Percentiles rank a stretch among this genome's conserved stretches.
Conservation (phyloP, 2,113 vertebrate genomes). For the Catagonus wagneri region DNA sequence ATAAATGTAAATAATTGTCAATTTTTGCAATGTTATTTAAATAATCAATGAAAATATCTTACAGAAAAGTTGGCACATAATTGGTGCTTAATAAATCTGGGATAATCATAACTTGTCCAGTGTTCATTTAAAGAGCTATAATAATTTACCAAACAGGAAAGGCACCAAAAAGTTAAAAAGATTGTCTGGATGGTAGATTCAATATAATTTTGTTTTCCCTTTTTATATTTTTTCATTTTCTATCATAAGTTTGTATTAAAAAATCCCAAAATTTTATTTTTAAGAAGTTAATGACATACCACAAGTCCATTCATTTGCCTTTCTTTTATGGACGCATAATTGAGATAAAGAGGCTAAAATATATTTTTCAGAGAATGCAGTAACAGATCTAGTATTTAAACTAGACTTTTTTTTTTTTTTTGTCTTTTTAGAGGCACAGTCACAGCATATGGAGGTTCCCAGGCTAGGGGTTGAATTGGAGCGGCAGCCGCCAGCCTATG, state of each 20-base stretch:
- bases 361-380: not conserved
- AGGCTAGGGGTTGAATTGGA: too few relatives aligned
- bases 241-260: slow-evolving; percentile 57
- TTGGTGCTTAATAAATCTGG: slow-evolving; percentile 50
- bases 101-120: slow-evolving; percentile 56
- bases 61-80: slow-evolving; percentile 47
- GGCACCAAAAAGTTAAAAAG: slow-evolving; percentile 38
- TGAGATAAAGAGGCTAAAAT: slow-evolving; percentile 34
- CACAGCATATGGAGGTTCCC: too few relatives aligned
- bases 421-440: too few relatives aligned
- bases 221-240: slow-evolving; percentile 45
- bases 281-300: slow-evolving; percentile 8
- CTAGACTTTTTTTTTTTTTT: not conserved
- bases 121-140: slow-evolving; percentile 54
- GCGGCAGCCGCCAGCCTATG: too few relatives aligned
- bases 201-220: not conserved
- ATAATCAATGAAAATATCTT: slow-evolving; percentile 75
- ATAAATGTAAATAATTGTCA: slow-evolving; percentile 62
- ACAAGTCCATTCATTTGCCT: not conserved
- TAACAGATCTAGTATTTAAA: slow-evolving; percentile 6
- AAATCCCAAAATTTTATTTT: slow-evolving; percentile 32
- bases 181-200: not conserved
- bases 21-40: slow-evolving; percentile 61
- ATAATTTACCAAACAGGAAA: slow-evolving; percentile 58
- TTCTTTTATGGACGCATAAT: slow-evolving; percentile 15